Evolutionary conservation across 2,888 invertebrate species (phyloP).

Genomic region (Trichogramma dendrolimi): DNA sequence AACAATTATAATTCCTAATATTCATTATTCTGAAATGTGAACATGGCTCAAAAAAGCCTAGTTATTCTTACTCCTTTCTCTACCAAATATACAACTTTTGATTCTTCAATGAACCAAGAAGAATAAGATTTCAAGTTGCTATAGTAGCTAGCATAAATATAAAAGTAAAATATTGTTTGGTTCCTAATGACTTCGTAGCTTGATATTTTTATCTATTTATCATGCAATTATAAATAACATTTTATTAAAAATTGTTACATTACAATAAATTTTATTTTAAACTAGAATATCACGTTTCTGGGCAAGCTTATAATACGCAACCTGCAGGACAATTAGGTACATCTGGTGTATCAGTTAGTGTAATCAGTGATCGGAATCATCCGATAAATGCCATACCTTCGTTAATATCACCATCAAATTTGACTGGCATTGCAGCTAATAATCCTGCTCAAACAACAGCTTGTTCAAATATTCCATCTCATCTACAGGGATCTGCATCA

Average conservation of each 20-base stretch:
- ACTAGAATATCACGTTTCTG: conserved; percentile 50
- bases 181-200: too few species aligned
- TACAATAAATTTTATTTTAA: not conserved
- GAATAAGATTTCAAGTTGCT: too few species aligned
- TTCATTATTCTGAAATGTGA: too few species aligned
- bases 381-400: conserved; percentile 44
- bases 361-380: conserved; percentile 47
- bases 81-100: too few species aligned
- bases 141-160: too few species aligned
- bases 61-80: too few species aligned
- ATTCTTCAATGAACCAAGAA: too few species aligned
- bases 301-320: conserved; percentile 49
- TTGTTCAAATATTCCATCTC: conserved; percentile 28
- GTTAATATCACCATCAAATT: conserved; percentile 44
- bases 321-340: conserved; percentile 50
- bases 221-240: too few species aligned
- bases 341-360: conserved; percentile 46
- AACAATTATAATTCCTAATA: too few species aligned
- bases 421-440: conserved; percentile 42
- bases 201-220: too few species aligned
- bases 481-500: conserved; percentile 45
- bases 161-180: too few species aligned
- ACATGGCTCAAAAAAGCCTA: too few species aligned
- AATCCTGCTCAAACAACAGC: conserved; percentile 31
- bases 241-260: not conserved